Conservation (phyloP, 2,888 invertebrate species). For the Eupithecia vulgata region DNA sequence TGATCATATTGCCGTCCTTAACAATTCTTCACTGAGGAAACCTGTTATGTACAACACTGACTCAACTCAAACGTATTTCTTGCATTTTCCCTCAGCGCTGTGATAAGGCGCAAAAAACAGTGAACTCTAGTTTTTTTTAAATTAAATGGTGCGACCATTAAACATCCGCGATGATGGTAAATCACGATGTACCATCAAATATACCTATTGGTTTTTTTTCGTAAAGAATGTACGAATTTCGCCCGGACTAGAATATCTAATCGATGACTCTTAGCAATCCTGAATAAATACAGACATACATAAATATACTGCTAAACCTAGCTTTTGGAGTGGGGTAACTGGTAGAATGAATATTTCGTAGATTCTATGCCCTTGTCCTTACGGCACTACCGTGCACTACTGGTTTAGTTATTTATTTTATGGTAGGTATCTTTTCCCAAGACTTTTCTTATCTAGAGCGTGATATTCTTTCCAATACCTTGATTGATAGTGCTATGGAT, state of each 20-base stretch:
- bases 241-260: background rate
- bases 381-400: background rate
- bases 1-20: conserved; percentile 21
- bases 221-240: background rate
- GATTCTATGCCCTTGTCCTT: background rate
- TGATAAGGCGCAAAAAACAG: background rate
- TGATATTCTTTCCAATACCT: background rate
- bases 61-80: background rate
- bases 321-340: too few relatives aligned
- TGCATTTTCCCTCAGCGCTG: background rate
- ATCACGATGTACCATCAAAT: too few relatives aligned
- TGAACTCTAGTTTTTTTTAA: background rate
- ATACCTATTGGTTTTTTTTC: background rate
- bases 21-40: conserved; percentile 9
- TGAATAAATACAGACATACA: background rate
- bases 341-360: background rate
- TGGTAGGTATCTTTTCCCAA: background rate
- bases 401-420: background rate
- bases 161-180: too few relatives aligned
- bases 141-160: too few relatives aligned
- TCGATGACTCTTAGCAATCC: too few relatives aligned
- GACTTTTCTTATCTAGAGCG: background rate
- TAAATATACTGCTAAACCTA: background rate
- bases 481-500: background rate
- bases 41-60: conserved; percentile 3